Base-by-base conservation (phyloP, 2,888 invertebrate species). In the Hypena proboscidalis region DNA sequence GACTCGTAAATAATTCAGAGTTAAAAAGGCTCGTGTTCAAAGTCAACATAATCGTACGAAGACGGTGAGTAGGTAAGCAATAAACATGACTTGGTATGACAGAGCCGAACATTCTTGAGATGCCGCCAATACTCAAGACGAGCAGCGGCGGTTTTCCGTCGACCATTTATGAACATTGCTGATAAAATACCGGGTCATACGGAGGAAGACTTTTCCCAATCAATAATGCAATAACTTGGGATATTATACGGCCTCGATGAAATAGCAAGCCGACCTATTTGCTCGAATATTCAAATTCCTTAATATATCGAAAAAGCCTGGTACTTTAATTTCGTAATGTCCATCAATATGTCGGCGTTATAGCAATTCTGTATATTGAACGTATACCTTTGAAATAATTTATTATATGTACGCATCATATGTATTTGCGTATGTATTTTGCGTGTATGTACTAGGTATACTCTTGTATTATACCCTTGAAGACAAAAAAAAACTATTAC, bases 201-300 rank as follows among this genome's bases (percentile, higher is more conserved):
- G 19, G 15, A 11, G 42, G 23, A 17, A 31, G 38, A 39, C 40
- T 47, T 56, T 43, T 38, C 37, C 41, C 41, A 51, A 47, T 57
- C 47, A 57, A 52, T 52, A 57, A 57, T 57, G 40, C 52, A 57
- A 47, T 57, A 47, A 41, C 17, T 35, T 43, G 25, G 19, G 14
- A 32, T 35, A 46, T 45, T 13, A 31, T 30, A 7, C 11, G 9
- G 11, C 26, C 4, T 27, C 9, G 7, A 2, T 14, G n/a, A n/a
- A n/a, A n/a, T n/a, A n/a, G n/a, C n/a, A n/a, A n/a, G n/a, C n/a
- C n/a, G 27, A 11, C 14, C 7, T n/a, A 14, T n/a, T 27, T 27
- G 14, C 8, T 27, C 27, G n/a, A 27, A 13, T 27, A 14, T 27
- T 14, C n/a, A 14, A 27, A 27, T 23, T 23, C 4, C 13, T 4